Evolutionary conservation across 2,797 vertebrate species (phyloP), one percentile per base, ranked within the genome.

Genomic region (Acipenser ruthenus): DNA sequence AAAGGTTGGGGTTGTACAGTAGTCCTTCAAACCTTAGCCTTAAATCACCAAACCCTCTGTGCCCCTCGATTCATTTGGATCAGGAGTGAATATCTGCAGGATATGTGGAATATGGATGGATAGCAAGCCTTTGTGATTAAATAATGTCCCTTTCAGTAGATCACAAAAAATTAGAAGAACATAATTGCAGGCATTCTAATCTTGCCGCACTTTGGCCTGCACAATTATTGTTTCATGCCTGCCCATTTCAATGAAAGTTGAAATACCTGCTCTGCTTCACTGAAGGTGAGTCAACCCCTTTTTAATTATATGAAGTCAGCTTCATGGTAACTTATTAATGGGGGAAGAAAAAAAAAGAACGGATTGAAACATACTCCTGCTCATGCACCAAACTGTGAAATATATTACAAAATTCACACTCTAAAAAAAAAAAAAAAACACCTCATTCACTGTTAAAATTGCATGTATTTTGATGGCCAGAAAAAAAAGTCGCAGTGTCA

Each of bases 61-160:
- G 37, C 37, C 37, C 37, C 37, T 37, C 37, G 5, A 37, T 37
- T 5, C 37, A 37, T 37, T 37, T 37, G 37, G 10, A 50, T 55
- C 50, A 55, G 48, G n/a, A 11, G 10, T 58, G 55, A 58, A 58
- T 13, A 58, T 50, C 6, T 12, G 4, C 37, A 13, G 56, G 60
- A 64, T 47, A 48, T 8, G 50, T 58, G 55, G 56, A 65, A 60
- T 65, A 13, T 48, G 49, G 58, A 69, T 56, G 56, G 63, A 48
- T 51, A 60, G 23, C 56, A 50, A 13, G 49, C 50, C n/a, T 65
- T 69, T 65, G 23, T 65, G 63, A 65, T 65, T 47, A 48, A 69
- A 65, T 12, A 37, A 55, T 64, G 65, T 69, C 52, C 12, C 55
- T 68, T 63, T 64, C 67, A 13, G 15, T 51, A 49, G 63, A 69